A percentile compares a stretch with the other conserved stretches of the same genome.
Evolutionary conservation across 2,113 vertebrate genomes (phyloP).

Genomic region (Thomomys bottae): DNA sequence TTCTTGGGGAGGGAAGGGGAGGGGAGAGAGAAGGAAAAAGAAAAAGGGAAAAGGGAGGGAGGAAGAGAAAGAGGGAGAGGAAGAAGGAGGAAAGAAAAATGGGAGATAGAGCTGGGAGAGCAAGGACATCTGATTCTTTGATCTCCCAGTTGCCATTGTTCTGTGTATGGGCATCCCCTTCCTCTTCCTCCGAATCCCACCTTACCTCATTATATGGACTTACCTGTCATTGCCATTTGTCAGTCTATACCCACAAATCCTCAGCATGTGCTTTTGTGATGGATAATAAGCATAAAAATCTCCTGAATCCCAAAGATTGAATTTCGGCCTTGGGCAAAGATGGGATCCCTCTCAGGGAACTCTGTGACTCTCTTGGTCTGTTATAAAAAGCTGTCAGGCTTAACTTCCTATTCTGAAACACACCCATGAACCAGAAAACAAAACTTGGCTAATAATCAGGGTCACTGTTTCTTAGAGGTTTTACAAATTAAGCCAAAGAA

Average conservation of each 20-base stretch:
- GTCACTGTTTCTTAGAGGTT: neutral
- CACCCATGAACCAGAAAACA: neutral
- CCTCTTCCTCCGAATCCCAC: neutral
- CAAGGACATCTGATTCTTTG: neutral
- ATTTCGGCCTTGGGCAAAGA: neutral
- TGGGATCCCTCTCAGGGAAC: too few species aligned
- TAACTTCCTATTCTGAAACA: slow-evolving; percentile 33
- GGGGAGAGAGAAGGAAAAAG: too few species aligned
- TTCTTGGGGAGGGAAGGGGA: neutral
- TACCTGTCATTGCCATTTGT: neutral
- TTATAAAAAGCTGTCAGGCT: neutral
- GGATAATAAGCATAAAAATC: neutral
- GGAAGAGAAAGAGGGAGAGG: accelerated
- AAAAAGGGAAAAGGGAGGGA: too few species aligned
- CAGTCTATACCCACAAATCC: neutral
- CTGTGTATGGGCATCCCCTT: neutral
- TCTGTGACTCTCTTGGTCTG: neutral
- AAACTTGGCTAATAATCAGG: neutral
- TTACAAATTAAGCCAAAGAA: slow-evolving; percentile 26
- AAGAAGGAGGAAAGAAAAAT: accelerated
- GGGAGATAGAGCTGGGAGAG: neutral
- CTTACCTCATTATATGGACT: neutral
- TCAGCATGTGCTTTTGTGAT: neutral
- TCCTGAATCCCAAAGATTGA: neutral
- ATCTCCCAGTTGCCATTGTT: neutral